These are phyloP conservation scores for Drosophila nannoptera DNA, from an alignment of 1,140 invertebrate species.

Conservation along the genomic window DNA sequence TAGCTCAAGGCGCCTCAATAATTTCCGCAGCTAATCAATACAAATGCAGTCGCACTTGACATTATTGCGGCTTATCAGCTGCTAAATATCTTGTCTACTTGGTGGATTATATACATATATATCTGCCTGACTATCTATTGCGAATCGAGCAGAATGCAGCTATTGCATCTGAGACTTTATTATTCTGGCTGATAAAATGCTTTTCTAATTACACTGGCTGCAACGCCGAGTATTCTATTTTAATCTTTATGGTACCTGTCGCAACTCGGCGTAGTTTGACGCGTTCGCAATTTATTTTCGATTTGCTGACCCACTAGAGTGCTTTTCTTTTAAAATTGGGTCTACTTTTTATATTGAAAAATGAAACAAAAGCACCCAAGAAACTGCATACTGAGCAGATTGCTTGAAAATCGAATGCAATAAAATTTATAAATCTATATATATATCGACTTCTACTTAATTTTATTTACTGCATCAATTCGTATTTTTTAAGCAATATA, in stretches of 20 bases:
- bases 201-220: slow-evolving; percentile 17
- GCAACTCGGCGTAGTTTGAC: slow-evolving; percentile 37
- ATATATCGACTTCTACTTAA: too few relatives aligned
- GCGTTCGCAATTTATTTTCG: slow-evolving; percentile 42
- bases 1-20: background rate
- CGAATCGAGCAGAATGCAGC: slow-evolving; percentile 18
- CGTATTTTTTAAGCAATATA: too few relatives aligned
- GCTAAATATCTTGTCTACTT: slow-evolving; percentile 37
- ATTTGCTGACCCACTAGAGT: slow-evolving; percentile 47
- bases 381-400: slow-evolving; percentile 7
- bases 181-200: slow-evolving; percentile 14
- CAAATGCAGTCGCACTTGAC: slow-evolving; percentile 11
- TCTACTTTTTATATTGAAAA: background rate
- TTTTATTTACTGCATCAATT: too few relatives aligned
- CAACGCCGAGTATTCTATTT: slow-evolving; percentile 51
- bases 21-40: slow-evolving; percentile 33
- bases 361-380: background rate
- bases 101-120: slow-evolving; percentile 3
- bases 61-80: background rate
- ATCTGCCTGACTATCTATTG: slow-evolving; percentile 2
- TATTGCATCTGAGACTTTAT: slow-evolving; percentile 3
- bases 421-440: background rate
- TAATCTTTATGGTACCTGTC: slow-evolving; percentile 54
- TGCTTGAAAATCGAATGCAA: background rate
- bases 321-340: background rate